Evolutionary conservation across 2,797 vertebrate genomes (phyloP).

Genomic region (Morus bassanus): DNA sequence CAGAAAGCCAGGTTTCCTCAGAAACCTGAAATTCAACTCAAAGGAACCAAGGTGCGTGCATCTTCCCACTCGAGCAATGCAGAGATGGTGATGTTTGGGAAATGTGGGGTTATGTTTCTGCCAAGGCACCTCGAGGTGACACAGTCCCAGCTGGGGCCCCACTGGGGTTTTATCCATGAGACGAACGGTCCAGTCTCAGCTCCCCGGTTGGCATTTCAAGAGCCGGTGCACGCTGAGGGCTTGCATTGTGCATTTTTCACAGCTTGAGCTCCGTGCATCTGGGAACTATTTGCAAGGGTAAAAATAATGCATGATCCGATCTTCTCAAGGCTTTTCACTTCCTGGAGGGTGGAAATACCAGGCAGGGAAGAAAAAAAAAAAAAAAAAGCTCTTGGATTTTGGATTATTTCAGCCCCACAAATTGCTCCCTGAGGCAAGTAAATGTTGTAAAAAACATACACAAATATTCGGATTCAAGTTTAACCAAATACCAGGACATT

Average conservation of each 20-base stretch:
- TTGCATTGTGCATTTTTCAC: neutral
- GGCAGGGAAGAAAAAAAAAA: neutral
- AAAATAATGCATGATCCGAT: slow-evolving; percentile 26
- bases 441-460: slow-evolving; percentile 32
- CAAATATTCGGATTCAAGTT: slow-evolving; percentile 45
- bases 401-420: slow-evolving; percentile 52
- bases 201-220: neutral
- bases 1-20: slow-evolving; percentile 32
- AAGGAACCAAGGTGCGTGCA: neutral
- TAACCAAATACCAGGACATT: slow-evolving; percentile 46
- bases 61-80: neutral
- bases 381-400: neutral
- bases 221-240: neutral
- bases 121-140: neutral
- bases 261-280: neutral
- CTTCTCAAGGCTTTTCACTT: slow-evolving; percentile 17
- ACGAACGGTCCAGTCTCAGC: neutral
- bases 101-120: accelerated
- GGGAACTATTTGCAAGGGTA: slow-evolving; percentile 16
- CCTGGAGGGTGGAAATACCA: slow-evolving; percentile 17
- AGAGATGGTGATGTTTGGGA: neutral
- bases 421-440: slow-evolving; percentile 42
- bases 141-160: neutral
- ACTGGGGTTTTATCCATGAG: neutral
- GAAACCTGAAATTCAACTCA: neutral